These are phyloP conservation scores for Circaetus cinerascens DNA, from an alignment of 2,113 vertebrate species.

Conservation along the genomic window DNA sequence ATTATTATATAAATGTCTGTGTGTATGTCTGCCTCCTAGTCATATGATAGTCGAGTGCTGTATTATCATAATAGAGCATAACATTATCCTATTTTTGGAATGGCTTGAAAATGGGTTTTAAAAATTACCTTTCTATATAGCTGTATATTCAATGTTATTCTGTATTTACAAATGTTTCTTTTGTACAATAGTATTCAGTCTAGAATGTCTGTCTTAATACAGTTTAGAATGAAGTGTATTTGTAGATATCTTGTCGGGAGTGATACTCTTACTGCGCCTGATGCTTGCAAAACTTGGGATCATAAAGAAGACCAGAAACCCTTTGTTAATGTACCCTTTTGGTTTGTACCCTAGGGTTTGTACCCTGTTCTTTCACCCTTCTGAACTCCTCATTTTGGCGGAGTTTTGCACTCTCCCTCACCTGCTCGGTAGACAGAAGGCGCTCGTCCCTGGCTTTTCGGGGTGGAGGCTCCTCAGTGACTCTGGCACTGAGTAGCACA, in stretches of 20 bases:
- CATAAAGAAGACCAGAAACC: background rate
- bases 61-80: background rate
- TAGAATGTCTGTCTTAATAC: background rate
- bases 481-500: background rate
- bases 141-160: background rate
- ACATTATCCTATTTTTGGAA: background rate
- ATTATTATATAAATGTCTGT: background rate
- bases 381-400: background rate
- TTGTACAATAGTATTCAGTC: background rate
- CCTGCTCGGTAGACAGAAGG: background rate
- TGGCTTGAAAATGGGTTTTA: background rate
- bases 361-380: background rate
- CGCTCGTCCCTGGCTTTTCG: background rate
- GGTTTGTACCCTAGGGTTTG: background rate
- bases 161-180: background rate
- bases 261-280: background rate
- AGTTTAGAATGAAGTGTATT: background rate
- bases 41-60: background rate
- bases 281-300: background rate
- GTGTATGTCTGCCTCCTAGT: background rate
- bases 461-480: background rate
- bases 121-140: background rate
- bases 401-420: background rate
- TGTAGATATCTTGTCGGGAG: background rate
- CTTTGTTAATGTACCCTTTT: background rate